These are phyloP conservation scores for Scolopax rusticola DNA, from an alignment of 2,797 vertebrate species.

Conservation along the genomic window DNA sequence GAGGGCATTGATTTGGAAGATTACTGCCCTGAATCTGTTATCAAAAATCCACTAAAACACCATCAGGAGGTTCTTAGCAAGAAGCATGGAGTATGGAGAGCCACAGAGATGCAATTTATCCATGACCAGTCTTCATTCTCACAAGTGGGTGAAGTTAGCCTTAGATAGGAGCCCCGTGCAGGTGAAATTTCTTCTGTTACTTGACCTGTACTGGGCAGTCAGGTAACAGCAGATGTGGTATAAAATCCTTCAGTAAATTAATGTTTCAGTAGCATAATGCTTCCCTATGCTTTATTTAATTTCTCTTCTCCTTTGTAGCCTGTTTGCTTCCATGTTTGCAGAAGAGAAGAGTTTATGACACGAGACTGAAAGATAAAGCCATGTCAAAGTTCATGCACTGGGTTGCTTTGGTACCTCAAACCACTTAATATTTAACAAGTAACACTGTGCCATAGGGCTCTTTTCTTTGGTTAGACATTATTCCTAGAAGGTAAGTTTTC, in stretches of 20 bases:
- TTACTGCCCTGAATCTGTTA: neutral
- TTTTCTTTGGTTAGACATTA: neutral
- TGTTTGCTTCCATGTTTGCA: neutral
- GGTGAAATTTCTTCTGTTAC: neutral
- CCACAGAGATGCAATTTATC: neutral
- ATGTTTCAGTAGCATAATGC: neutral
- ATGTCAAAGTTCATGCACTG: neutral
- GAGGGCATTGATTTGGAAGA: neutral
- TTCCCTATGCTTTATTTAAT: neutral
- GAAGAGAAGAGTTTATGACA: neutral
- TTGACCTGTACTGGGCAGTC: neutral
- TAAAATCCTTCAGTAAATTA: neutral
- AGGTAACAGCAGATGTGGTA: neutral
- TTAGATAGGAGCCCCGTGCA: accelerated
- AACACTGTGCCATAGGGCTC: neutral
- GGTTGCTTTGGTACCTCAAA: neutral
- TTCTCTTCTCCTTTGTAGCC: neutral
- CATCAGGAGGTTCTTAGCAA: neutral
- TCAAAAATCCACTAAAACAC: neutral
- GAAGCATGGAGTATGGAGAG: neutral
- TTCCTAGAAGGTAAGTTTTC: neutral
- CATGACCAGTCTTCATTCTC: neutral
- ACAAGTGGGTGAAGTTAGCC: neutral
- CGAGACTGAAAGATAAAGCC: neutral
- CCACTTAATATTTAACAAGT: neutral